phyloP scores from a whole-genome alignment of 2,797 vertebrate species.

The Enoplosus armatus region DNA sequence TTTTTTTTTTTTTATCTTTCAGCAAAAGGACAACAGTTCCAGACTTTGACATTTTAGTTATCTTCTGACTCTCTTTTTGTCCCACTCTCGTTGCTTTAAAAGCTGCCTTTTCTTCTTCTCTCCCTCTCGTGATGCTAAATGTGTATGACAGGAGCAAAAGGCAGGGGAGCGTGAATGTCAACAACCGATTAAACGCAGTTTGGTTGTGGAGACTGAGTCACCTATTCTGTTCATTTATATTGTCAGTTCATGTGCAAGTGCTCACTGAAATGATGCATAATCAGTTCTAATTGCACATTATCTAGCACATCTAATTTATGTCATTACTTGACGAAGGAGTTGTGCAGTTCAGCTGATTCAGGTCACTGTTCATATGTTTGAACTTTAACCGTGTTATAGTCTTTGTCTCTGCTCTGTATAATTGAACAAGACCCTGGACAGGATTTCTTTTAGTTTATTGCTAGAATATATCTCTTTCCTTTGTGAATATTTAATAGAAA shows the following conservation, averaged over 20 bases:
- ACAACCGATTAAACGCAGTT: constrained; percentile 58
- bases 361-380: constrained; percentile 39
- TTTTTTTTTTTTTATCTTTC: constrained; percentile 22
- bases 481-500: constrained; percentile 69
- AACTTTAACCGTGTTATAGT: constrained; percentile 43
- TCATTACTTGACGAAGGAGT: constrained; percentile 38
- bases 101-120: constrained; percentile 20
- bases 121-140: constrained; percentile 52
- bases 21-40: constrained; percentile 25
- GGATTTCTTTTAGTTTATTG: constrained; percentile 40
- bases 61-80: constrained; percentile 21
- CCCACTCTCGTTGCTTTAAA: constrained; percentile 33
- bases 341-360: constrained; percentile 20
- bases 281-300: constrained; percentile 55
- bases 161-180: constrained; percentile 59
- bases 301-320: constrained; percentile 44
- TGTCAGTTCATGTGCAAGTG: constrained; percentile 11
- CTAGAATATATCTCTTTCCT: constrained; percentile 43
- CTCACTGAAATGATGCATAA: constrained; percentile 41
- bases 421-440: constrained; percentile 42
- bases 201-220: constrained; percentile 36
- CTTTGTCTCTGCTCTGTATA: constrained; percentile 39
- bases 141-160: constrained; percentile 58
- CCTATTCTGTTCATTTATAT: constrained; percentile 39
- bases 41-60: constrained; percentile 65